Evolutionary conservation across 2,113 vertebrate species (phyloP), one percentile per base, ranked within the genome.

Genomic region (Condylura cristata): DNA sequence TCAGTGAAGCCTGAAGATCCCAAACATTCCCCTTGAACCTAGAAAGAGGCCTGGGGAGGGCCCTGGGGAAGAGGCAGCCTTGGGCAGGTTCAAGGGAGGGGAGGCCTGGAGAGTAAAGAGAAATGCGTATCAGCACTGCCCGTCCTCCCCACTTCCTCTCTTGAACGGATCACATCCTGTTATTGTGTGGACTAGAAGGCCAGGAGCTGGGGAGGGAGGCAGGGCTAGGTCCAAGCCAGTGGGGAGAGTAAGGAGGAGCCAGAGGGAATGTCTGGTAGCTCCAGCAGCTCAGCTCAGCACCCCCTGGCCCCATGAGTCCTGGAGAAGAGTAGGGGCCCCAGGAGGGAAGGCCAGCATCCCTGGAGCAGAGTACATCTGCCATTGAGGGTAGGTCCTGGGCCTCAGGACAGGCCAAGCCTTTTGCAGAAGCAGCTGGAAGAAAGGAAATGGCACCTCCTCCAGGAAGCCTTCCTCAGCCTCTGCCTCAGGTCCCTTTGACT

Each of bases 131-230:
- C 97, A 96, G 97, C 94, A 95, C 87, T 81, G 93, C 95, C 95
- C 51, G 89, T 91, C 95, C 96, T 96, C 96, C 96, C 95, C 91
- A 95, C 96, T 97, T 97, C 97, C 97, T 97, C 89, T 96, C 96
- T 90, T 71, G 76, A 97, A 97, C 95, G 82, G 96, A 97, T 97
- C 97, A 97, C 91, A 97, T 97, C 97, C 97, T 97, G 97, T 97
- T 97, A 97, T 97, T 97, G 97, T 97, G 97, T 95, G 93, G 97
- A 97, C 95, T 90, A 95, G 60, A 93, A 94, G 94, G 81, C 95
- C 93, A 86, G 96, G 87, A 94, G 86, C 81, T 74, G 71, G 91
- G 89, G 93, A 91, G 94, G 94, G 89, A 94, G 92, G 91, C 91
- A 88, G 93, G 72, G 80, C 63, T 96, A 4, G 0, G 56, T 88